Percentiles rank a stretch among this genome's conserved stretches.
These are phyloP conservation scores for Erebia ligea DNA, from an alignment of 2,888 invertebrate genomes.

Conservation along the genomic window DNA sequence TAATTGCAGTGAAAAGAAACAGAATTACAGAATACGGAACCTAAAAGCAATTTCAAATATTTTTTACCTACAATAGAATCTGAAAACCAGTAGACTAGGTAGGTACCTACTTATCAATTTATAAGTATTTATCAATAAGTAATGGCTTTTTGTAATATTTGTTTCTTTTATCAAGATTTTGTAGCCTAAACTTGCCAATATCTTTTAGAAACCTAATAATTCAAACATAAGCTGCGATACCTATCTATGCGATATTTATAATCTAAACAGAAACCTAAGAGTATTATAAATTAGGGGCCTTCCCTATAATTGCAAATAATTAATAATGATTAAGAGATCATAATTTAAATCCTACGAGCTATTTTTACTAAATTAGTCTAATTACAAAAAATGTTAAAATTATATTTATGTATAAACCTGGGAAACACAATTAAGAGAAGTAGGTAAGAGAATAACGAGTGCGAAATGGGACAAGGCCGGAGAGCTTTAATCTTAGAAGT, in stretches of 20 bases:
- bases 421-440: conserved; percentile 56
- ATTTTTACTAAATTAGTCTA: conserved; percentile 78
- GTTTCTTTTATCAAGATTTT: too few species aligned
- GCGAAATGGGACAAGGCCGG: conserved; percentile 43
- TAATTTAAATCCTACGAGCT: conserved; percentile 78
- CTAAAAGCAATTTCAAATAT: too few species aligned
- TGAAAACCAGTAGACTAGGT: too few species aligned
- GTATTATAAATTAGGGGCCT: conserved; percentile 80
- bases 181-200: background rate
- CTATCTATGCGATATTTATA: conserved; percentile 50
- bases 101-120: too few species aligned
- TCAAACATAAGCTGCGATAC: conserved; percentile 51
- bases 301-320: conserved; percentile 76
- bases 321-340: conserved; percentile 84
- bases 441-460: conserved; percentile 57
- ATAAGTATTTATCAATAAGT: too few species aligned
- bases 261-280: conserved; percentile 78
- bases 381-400: conserved; percentile 68
- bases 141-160: too few species aligned
- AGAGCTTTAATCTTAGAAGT: conserved; percentile 29
- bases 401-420: conserved; percentile 62
- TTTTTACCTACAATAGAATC: too few species aligned
- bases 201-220: background rate
- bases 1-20: too few species aligned
- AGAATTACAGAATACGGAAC: too few species aligned